Evolutionary conservation across 2,888 invertebrate species (phyloP), one percentile per base, ranked within the genome.

Genomic region (Mylabris sibirica): DNA sequence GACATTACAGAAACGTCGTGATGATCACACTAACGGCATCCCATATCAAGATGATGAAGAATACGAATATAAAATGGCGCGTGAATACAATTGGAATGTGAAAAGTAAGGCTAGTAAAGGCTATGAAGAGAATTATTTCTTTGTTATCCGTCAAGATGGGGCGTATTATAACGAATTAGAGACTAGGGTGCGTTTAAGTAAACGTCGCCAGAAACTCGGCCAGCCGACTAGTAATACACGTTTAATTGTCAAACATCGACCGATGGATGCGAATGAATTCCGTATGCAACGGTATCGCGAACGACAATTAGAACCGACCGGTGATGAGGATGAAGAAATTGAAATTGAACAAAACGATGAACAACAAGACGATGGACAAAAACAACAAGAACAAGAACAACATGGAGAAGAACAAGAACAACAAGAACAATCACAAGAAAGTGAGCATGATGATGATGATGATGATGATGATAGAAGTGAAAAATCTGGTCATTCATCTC

Each of bases 11-110:
- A 98, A 99, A 85, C 89, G 98, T 34, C 91, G 95, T 66, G 88
- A 92, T 57, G 98, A 99, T 80, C 89, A 93, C 63, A 87, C 89
- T 0, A 92, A 92, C 60, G 89, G 87, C 34, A 87, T 94, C 20
- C 91, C 94, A 0, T 97, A 96, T 82, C 91, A 92, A 81, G 97
- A 97, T 59, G 96, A 93, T 0, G 94, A 95, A 75, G 94, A 95
- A 65, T 99, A 99, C 80, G 98, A 99, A 78, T 99, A 99, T 81
- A 93, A 95, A 84, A 95, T 99, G 92, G 96, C 98, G 0, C 89
- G 99, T 72, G 99, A 99, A 83, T 99, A 99, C 84, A 98, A 98
- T 83, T 99, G 99, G 99, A 98, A 98, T 82, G 98, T 99, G 22
- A 98, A 99, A 85, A 98, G 97, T 84, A 98, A 98, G 75, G 84